phyloP scores from a whole-genome alignment of 2,888 invertebrate species.

The Netelia fuscicornis region DNA sequence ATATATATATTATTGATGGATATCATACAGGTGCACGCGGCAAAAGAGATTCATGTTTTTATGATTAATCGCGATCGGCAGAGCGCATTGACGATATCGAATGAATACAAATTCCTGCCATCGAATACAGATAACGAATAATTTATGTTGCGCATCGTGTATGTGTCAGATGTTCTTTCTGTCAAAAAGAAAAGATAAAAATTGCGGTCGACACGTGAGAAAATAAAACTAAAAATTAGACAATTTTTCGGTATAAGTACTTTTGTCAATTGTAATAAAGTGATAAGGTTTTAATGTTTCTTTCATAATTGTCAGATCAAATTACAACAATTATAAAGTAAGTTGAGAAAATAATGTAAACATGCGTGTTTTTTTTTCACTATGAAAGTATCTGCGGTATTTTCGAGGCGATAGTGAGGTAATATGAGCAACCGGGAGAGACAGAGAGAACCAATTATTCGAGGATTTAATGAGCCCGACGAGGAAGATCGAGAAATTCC shows the following conservation, averaged over 20 bases:
- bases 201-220: background rate
- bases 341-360: conserved; percentile 40
- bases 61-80: conserved; percentile 43
- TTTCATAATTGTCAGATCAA: background rate
- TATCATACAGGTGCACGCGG: conserved; percentile 52
- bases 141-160: background rate
- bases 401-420: conserved; percentile 4
- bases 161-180: background rate
- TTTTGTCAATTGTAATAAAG: background rate
- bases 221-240: background rate
- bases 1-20: conserved; percentile 32
- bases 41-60: conserved; percentile 38
- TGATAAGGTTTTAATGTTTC: background rate
- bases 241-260: background rate
- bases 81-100: conserved; percentile 57
- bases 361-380: conserved; percentile 31
- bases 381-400: conserved; percentile 26
- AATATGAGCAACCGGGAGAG: conserved; percentile 29
- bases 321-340: conserved; percentile 20
- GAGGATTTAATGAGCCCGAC: conserved; percentile 37
- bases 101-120: conserved; percentile 42
- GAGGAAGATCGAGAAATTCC: conserved; percentile 30
- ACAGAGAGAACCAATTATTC: conserved; percentile 48
- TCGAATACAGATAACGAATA: conserved; percentile 15
- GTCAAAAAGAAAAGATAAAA: background rate